These are phyloP conservation scores for Malacoraja senta DNA, from an alignment of 2,797 vertebrate genomes.

Conservation along the genomic window DNA sequence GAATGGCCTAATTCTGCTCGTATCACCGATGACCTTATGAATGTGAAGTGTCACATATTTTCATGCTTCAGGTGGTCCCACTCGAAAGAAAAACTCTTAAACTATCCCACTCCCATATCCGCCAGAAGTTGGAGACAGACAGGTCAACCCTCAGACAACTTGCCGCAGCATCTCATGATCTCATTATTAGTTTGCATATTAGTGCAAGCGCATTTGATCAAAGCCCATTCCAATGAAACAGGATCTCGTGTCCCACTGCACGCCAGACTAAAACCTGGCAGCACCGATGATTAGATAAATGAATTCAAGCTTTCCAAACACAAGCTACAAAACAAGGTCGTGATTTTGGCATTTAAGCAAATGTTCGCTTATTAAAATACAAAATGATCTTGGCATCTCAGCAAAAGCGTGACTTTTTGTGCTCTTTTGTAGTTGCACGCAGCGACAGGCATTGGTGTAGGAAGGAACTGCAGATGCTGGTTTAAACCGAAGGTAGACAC, in stretches of 20 bases:
- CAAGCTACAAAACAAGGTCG: not conserved
- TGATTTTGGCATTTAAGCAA: not conserved
- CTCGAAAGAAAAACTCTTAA: not conserved
- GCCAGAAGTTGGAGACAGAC: not conserved
- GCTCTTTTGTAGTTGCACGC: too few species aligned
- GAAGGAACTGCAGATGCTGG: too few species aligned
- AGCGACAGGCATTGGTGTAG: too few species aligned
- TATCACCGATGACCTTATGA: too few species aligned
- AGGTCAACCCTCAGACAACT: not conserved
- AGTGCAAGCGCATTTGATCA: not conserved
- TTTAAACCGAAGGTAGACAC: too few species aligned
- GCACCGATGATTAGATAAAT: not conserved
- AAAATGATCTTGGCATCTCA: conserved; percentile 6
- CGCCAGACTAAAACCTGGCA: not conserved
- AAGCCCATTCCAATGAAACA: not conserved
- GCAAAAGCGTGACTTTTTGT: not conserved
- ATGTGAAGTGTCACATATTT: too few species aligned
- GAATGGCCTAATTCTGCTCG: too few species aligned
- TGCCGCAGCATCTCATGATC: too few species aligned
- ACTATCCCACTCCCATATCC: not conserved
- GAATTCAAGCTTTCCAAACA: not conserved
- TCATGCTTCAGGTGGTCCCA: not conserved
- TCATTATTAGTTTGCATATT: not conserved
- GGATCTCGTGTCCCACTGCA: not conserved
- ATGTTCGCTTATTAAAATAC: not conserved